Evolutionary conservation across 1,140 invertebrate species (phyloP).

Genomic region (Aphis gossypii): DNA sequence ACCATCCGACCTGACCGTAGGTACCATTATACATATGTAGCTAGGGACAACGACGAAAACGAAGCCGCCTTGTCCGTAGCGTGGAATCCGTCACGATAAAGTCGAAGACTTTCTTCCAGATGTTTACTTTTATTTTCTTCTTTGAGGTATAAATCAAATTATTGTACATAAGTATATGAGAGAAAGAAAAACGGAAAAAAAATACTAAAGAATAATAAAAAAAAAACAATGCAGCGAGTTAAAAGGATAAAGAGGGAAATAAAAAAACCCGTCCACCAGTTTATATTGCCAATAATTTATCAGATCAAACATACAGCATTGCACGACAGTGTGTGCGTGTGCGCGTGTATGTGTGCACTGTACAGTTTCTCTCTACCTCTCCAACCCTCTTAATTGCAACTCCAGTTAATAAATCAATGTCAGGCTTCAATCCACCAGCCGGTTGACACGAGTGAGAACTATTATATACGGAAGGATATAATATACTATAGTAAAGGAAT

Average conservation of each 20-base stretch:
- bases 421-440: conserved; percentile 43
- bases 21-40: background rate
- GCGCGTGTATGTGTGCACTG: background rate
- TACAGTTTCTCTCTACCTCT: conserved; percentile 1
- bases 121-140: conserved; percentile 1
- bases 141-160: conserved; percentile 43
- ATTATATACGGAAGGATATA: background rate
- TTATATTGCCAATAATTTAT: conserved; percentile 56
- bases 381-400: conserved; percentile 50
- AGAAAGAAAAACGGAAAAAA: background rate
- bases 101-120: background rate
- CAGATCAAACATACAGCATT: conserved; percentile 36
- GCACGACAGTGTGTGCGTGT: background rate
- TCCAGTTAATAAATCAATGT: conserved; percentile 52
- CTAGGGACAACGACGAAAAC: background rate
- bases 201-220: background rate
- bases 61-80: background rate
- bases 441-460: conserved; percentile 40
- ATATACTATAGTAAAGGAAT: background rate
- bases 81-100: conserved; percentile 18
- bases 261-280: conserved; percentile 38
- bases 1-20: conserved; percentile 3
- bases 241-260: background rate
- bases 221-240: background rate
- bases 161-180: background rate